Evolutionary conservation across 2,797 vertebrate species (phyloP), one percentile per base, ranked within the genome.

Genomic region (Notolabrus celidotus): DNA sequence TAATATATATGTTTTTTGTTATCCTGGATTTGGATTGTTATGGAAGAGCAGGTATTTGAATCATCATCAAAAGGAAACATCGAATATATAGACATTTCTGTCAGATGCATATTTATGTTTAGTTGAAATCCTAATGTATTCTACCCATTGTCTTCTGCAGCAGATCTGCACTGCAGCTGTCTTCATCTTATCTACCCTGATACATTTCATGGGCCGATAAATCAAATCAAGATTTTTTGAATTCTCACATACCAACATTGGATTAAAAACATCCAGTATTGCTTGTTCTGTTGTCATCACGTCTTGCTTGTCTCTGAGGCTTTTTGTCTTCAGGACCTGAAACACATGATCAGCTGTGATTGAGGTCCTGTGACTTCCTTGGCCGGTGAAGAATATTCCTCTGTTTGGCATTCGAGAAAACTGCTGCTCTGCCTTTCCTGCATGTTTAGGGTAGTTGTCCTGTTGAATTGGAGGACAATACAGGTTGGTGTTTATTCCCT

Each of bases 321-420:
- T 42, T 59, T 8, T 22, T 11, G 34, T 71, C 50, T 61, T 33
- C 29, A 42, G 43, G 25, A 55, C 39, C 10, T 49, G 31, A 77
- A 76, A 50, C 66, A 33, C 58, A 41, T 68, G 61, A 75, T 70
- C 34, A 36, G 22, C 11, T 64, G 27, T 10, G n/a, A 51, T 55
- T 17, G 47, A 51, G 34, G 41, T 79, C 82, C 62, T 51, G 19
- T 67, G 56, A 80, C 68, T 59, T 4, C 53, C 10, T 60, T 51
- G 50, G 27, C 57, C 0, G 2, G 16, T 16, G 52, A 58, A 60
- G 47, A 72, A 54, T 54, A 42, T 46, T 17, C 3, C 10, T 34
- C 43, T 52, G 53, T 82, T 54, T 16, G 47, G 39, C 3, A 2
- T n/a, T 20, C 38, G 46, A 38, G 33, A 25, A 20, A 58, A 46